phyloP scores from a whole-genome alignment of 2,113 vertebrate genomes.

The Solea solea region DNA sequence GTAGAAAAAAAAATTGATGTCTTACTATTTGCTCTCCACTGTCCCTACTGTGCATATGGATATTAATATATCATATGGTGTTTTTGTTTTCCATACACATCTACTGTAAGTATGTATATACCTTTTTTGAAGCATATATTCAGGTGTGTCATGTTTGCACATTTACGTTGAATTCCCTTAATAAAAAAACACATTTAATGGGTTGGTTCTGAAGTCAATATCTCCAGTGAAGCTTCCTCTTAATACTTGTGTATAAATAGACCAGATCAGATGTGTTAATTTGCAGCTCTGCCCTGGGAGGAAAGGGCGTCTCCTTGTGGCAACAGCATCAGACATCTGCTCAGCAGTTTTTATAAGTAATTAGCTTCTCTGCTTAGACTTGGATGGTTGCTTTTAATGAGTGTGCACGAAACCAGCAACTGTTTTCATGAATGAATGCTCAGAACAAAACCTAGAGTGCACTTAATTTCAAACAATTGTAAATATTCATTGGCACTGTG shows the following conservation, averaged over 20 bases:
- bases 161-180: too few relatives aligned
- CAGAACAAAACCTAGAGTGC: slow-evolving; percentile 52
- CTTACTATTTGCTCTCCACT: too few relatives aligned
- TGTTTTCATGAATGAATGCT: slow-evolving; percentile 63
- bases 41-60: too few relatives aligned
- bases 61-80: too few relatives aligned
- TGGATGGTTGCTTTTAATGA: slow-evolving; percentile 72
- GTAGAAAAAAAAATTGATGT: too few relatives aligned
- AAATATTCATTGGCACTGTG: slow-evolving; percentile 57
- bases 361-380: slow-evolving; percentile 67
- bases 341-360: slow-evolving; percentile 73
- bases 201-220: not conserved
- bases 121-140: too few relatives aligned
- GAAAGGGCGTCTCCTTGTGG: slow-evolving; percentile 47
- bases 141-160: too few relatives aligned
- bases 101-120: too few relatives aligned
- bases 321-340: slow-evolving; percentile 58
- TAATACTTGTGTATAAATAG: slow-evolving; percentile 25
- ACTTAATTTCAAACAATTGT: slow-evolving; percentile 58
- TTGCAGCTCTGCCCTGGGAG: slow-evolving; percentile 39
- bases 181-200: not conserved
- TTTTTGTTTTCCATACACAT: too few relatives aligned
- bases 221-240: not conserved
- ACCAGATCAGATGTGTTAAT: slow-evolving; percentile 21
- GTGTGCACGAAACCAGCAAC: slow-evolving; percentile 53